Percentiles rank a stretch among this genome's conserved stretches.
Conservation (phyloP, 1,140 invertebrate species). For the Penaeus chinensis region DNA sequence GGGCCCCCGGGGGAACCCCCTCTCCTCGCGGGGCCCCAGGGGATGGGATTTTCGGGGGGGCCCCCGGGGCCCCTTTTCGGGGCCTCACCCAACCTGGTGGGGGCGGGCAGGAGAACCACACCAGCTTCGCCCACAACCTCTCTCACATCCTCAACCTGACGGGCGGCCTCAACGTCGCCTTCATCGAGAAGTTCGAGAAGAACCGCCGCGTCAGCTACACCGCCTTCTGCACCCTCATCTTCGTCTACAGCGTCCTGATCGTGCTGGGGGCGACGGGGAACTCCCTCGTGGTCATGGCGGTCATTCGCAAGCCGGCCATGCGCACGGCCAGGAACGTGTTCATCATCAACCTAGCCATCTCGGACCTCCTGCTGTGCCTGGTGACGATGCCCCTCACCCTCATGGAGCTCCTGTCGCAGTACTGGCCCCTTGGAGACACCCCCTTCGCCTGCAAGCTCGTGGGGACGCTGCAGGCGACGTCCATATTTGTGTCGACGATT, state of each 20-base stretch:
- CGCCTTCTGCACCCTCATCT: constrained; percentile 75
- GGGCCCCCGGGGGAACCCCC: too few relatives aligned
- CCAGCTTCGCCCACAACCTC: constrained; percentile 46
- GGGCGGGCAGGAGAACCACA: not conserved
- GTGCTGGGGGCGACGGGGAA: constrained; percentile 83
- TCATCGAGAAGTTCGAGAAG: constrained; percentile 59
- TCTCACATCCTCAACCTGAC: constrained; percentile 56
- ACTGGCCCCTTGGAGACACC: constrained; percentile 79
- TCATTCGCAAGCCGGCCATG: constrained; percentile 83
- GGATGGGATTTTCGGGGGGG: too few relatives aligned
- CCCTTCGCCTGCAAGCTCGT: constrained; percentile 82
- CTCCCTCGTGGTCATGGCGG: constrained; percentile 81
- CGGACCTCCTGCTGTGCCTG: constrained; percentile 88
- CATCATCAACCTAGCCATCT: constrained; percentile 88
- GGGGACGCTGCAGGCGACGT: constrained; percentile 83
- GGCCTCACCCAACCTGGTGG: not conserved
- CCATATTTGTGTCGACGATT: constrained; percentile 89
- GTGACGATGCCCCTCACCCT: constrained; percentile 89
- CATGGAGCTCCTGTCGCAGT: constrained; percentile 82
- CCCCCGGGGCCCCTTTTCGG: too few relatives aligned
- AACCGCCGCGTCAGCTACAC: constrained; percentile 78
- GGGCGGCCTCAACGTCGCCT: constrained; percentile 47
- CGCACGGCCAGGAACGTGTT: constrained; percentile 88
- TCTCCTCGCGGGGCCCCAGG: too few relatives aligned
- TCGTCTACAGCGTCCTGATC: constrained; percentile 80